These are phyloP conservation scores for Cassiopea xamachana DNA, from an alignment of 30 jellyfish, hydroid and myxozoan genomes.

Conservation along the genomic window DNA sequence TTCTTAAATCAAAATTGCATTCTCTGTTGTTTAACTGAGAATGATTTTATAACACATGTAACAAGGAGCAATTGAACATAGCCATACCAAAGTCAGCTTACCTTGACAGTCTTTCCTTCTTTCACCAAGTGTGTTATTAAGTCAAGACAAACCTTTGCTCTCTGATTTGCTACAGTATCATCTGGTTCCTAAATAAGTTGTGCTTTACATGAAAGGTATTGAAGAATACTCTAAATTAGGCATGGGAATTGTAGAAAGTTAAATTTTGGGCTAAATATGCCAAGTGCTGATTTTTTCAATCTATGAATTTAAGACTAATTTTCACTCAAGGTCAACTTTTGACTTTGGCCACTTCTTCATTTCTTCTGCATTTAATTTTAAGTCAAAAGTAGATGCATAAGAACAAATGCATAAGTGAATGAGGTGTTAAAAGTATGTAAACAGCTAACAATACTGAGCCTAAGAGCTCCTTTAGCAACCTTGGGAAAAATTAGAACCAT, in stretches of 20 bases:
- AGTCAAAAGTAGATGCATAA: too few relatives aligned
- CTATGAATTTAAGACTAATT: too few relatives aligned
- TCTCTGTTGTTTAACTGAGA: neutral
- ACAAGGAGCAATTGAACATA: too few relatives aligned
- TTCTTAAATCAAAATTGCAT: neutral
- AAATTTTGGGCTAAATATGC: neutral
- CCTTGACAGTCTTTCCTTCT: constrained; percentile 32
- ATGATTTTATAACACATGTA: too few relatives aligned
- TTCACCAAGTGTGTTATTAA: constrained; percentile 35
- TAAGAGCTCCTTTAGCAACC: too few relatives aligned
- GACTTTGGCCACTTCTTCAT: too few relatives aligned
- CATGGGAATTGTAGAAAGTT: neutral
- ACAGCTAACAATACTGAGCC: too few relatives aligned
- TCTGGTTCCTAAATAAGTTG: constrained; percentile 24
- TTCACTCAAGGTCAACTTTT: too few relatives aligned
- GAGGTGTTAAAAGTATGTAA: too few relatives aligned
- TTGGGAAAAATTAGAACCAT: neutral
- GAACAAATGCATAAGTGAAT: too few relatives aligned
- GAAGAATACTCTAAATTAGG: neutral
- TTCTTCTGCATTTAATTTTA: too few relatives aligned
- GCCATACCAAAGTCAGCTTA: neutral
- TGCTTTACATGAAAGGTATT: neutral
- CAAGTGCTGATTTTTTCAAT: too few relatives aligned
- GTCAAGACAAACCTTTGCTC: constrained; percentile 32
- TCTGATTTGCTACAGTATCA: constrained; percentile 41